phyloP scores from a whole-genome alignment of 2,888 invertebrate genomes.

The Smittia aterrima region DNA sequence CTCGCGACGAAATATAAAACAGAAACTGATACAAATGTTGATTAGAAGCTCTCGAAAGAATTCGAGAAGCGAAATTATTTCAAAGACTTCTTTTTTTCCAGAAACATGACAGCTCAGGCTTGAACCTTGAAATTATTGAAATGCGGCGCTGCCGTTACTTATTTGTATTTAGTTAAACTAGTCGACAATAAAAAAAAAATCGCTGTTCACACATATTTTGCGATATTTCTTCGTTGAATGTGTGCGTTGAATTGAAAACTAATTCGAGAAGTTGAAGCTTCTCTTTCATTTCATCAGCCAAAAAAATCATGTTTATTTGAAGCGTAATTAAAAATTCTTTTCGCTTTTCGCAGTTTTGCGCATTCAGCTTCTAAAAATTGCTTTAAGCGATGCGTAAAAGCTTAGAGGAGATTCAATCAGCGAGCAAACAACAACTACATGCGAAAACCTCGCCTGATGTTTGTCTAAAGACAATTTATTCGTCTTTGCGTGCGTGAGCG shows the following conservation, averaged over 20 bases:
- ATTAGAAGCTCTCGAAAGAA: background rate
- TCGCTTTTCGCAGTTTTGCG: background rate
- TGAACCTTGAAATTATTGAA: constrained; percentile 5
- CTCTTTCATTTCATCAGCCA: background rate
- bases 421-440: background rate
- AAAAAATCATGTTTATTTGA: constrained; percentile 30
- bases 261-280: background rate
- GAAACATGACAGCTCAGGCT: no score
- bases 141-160: background rate
- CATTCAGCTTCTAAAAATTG: background rate
- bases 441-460: background rate
- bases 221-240: background rate
- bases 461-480: background rate
- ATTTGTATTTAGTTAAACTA: background rate
- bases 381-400: background rate
- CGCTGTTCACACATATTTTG: background rate
- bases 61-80: background rate
- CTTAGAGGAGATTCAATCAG: background rate
- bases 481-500: background rate
- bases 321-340: constrained; percentile 24
- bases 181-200: background rate
- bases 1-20: background rate
- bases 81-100: no score
- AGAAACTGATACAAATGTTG: background rate
- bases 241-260: background rate